Base-by-base conservation (phyloP, 2,888 invertebrate genomes). In the Pammene aurita region DNA sequence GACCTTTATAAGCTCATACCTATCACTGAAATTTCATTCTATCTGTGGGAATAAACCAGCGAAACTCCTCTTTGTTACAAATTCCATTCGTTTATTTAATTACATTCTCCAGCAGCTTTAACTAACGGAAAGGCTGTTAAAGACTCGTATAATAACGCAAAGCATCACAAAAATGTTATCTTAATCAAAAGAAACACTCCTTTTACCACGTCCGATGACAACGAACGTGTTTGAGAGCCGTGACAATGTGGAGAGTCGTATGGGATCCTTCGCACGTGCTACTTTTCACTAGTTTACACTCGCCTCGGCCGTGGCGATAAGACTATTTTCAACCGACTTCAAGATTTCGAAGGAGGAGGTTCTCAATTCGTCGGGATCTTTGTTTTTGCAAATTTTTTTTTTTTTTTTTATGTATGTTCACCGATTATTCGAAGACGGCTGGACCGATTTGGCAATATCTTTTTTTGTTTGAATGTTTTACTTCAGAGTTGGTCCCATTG, bases 241-340 rank as follows among this genome's bases (percentile, higher is more conserved):
- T 62, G 67, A 70, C 63, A 67, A 63, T 70, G 70, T 46, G 52
- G 70, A 67, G 70, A 70, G 67, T 56, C 48, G 69, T 67, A 69
- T 69, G 69, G 65, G 69, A 69, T 69, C 65, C 60, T 54, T 69
- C 69, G 46, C 69, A 69, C 69, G 69, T 60, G 65, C 65, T 48
- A 69, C 65, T 69, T 69, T 69, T 42, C 58, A 66, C 42, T 50
- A 34, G 38, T 26, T 26, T 38, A 38, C 38, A 42, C 18, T 50
- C 6, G 26, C 41, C 62, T 9, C 48, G 52, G 55, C 11, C 50
- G n/a, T 50, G 35, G 13, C 50, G 11, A 64, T 54, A 7, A 54
- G 13, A 34, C 50, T 26, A 50, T 26, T 50, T 38, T 35, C 7
- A n/a, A n/a, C n/a, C n/a, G n/a, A n/a, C n/a, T n/a, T n/a, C n/a